phyloP scores from a whole-genome alignment of 2,888 invertebrate genomes.

The Holacanthella duospinosa region DNA sequence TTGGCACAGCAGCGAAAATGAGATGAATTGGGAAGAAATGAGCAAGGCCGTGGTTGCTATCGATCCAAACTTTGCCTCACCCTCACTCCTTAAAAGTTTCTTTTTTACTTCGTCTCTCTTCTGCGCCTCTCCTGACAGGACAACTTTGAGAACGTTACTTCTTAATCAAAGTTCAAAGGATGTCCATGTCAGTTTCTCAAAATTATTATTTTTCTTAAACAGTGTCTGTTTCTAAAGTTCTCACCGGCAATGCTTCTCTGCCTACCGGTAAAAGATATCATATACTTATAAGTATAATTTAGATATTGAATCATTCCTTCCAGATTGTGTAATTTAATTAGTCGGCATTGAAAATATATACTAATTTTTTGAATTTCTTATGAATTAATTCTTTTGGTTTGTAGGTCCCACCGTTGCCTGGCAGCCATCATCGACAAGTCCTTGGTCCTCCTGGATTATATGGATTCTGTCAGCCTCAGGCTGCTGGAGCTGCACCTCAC shows the following conservation, averaged over 20 bases:
- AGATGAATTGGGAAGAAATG: constrained; percentile 6
- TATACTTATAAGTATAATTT: background rate
- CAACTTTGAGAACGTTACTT: constrained; percentile 8
- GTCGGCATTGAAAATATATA: background rate
- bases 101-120: constrained; percentile 7
- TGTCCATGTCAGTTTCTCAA: background rate
- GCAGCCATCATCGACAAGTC: constrained; percentile 17
- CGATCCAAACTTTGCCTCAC: constrained; percentile 24
- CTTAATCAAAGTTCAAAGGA: background rate
- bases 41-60: constrained; percentile 20
- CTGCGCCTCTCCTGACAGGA: constrained; percentile 11
- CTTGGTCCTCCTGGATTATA: constrained; percentile 20
- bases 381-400: background rate
- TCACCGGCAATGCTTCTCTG: constrained; percentile 23
- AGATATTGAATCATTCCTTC: background rate
- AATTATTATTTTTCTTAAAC: background rate
- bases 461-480: constrained; percentile 21
- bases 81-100: constrained; percentile 14
- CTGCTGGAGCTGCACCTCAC: constrained; percentile 15
- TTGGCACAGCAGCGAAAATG: background rate
- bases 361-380: background rate
- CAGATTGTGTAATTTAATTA: background rate
- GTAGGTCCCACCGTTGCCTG: constrained; percentile 24
- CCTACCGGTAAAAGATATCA: constrained; percentile 21
- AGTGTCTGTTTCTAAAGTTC: background rate